These are phyloP conservation scores for Alca torda DNA, from an alignment of 2,797 vertebrate species.

Conservation along the genomic window DNA sequence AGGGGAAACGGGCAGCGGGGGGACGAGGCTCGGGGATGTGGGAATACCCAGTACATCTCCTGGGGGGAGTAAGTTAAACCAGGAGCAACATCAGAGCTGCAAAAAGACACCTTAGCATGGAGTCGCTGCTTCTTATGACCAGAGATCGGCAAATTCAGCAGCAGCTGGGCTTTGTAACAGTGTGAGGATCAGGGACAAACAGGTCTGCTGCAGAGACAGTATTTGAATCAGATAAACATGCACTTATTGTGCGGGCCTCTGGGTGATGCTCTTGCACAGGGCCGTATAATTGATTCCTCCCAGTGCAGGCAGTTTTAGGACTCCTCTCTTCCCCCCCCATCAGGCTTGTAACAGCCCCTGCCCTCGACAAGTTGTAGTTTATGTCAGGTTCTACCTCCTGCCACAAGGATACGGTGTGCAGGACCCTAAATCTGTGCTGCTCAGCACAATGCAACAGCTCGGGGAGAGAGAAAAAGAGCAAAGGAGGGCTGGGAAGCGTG, in stretches of 20 bases:
- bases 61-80: neutral
- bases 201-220: neutral
- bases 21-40: neutral
- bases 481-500: neutral
- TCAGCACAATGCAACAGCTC: neutral
- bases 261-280: conserved; percentile 65
- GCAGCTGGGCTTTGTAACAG: neutral
- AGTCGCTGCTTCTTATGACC: fast-evolving
- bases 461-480: neutral
- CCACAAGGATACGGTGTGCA: neutral
- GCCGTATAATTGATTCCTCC: neutral
- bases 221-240: neutral
- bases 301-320: neutral
- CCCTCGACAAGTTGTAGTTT: neutral
- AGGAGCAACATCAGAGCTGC: neutral
- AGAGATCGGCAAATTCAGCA: fast-evolving
- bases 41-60: neutral
- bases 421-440: neutral
- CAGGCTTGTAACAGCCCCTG: neutral
- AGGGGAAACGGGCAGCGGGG: neutral
- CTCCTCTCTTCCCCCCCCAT: neutral
- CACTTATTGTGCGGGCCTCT: conserved; percentile 26
- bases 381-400: neutral
- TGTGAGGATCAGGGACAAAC: neutral
- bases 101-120: fast-evolving